Evolutionary conservation across 2,888 invertebrate species (phyloP).

Genomic region (Drosophila flavopinicola): DNA sequence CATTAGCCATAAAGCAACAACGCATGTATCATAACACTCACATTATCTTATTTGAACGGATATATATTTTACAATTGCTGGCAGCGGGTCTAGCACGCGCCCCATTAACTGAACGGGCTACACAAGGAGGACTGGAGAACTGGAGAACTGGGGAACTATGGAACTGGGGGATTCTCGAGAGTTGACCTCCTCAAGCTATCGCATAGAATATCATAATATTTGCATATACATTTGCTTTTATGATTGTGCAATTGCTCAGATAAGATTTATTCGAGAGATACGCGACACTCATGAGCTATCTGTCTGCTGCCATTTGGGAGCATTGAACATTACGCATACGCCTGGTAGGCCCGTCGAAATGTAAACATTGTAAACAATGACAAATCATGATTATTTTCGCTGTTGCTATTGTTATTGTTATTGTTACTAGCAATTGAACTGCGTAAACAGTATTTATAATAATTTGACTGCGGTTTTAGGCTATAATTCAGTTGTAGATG

Average conservation of each 20-base stretch:
- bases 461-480: conserved; percentile 4
- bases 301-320: conserved; percentile 5
- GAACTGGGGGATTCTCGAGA: not conserved
- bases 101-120: conserved; percentile 1
- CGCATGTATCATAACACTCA: conserved; percentile 20
- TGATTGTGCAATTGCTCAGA: conserved; percentile 25
- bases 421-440: conserved; percentile 3
- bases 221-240: conserved; percentile 29
- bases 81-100: conserved; percentile 41
- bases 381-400: conserved; percentile 11
- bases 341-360: conserved; percentile 19
- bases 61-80: conserved; percentile 37
- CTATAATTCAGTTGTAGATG: conserved; percentile 1
- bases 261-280: conserved; percentile 37
- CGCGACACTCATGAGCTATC: not conserved
- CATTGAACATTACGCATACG: conserved; percentile 60
- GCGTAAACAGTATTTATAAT: conserved; percentile 28
- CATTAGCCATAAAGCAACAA: conserved; percentile 26
- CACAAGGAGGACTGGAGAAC: not conserved
- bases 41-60: conserved; percentile 41
- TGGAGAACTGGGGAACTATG: not conserved
- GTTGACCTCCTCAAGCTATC: not conserved
- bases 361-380: conserved; percentile 39
- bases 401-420: conserved; percentile 10
- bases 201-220: conserved; percentile 35